Evolutionary conservation across 92 coral and sea anemone species (phyloP).

Genomic region (Bergia puertoricense): DNA sequence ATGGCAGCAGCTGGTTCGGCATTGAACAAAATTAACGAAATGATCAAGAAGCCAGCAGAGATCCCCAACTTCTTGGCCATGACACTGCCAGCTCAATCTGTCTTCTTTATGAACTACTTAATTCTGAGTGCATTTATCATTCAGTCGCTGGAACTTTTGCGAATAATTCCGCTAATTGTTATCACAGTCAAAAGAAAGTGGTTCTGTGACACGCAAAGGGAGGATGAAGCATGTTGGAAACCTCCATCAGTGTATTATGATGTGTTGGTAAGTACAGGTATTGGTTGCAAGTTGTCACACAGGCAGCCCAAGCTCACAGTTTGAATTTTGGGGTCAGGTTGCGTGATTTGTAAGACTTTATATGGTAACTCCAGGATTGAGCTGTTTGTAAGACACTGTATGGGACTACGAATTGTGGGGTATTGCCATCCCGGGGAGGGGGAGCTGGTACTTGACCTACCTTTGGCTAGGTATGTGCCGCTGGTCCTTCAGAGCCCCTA

Average conservation of each 20-base stretch:
- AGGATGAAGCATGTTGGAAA: constrained; percentile 89
- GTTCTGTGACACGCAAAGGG: constrained; percentile 74
- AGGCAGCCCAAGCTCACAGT: too few species aligned
- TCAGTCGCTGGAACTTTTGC: constrained; percentile 76
- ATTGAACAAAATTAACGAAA: constrained; percentile 54
- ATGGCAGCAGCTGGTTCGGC: constrained; percentile 74
- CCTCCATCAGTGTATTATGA: constrained; percentile 82
- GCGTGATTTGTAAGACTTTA: too few species aligned
- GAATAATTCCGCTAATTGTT: constrained; percentile 74
- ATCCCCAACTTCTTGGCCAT: constrained; percentile 72
- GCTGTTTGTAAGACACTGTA: too few species aligned
- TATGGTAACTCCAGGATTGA: too few species aligned
- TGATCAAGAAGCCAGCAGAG: constrained; percentile 63
- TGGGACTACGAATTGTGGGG: too few species aligned
- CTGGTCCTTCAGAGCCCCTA: too few species aligned
- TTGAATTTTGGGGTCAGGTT: too few species aligned
- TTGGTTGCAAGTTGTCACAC: too few species aligned
- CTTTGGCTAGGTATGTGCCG: too few species aligned
- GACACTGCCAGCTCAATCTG: constrained; percentile 85
- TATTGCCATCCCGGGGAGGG: too few species aligned
- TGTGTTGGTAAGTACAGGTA: constrained; percentile 58
- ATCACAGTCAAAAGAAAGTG: constrained; percentile 74
- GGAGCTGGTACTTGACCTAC: too few species aligned
- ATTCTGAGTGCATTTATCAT: constrained; percentile 74
- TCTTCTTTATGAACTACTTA: constrained; percentile 82